Conservation (phyloP, 2,888 invertebrate species). For the Sialis lutaria region DNA sequence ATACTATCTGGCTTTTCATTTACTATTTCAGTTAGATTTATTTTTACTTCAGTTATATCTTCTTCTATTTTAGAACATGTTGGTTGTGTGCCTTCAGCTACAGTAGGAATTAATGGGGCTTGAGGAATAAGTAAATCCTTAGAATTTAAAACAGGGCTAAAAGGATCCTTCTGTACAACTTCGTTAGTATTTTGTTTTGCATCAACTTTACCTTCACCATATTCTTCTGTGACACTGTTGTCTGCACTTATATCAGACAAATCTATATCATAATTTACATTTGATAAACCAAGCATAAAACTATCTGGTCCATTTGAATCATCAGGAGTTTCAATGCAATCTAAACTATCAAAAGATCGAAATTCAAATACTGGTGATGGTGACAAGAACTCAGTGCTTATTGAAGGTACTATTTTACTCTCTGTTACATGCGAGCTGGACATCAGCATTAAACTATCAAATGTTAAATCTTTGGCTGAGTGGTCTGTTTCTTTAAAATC, state of each 20-base stretch:
- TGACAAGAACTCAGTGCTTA: conserved; percentile 27
- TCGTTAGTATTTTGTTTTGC: conserved; percentile 17
- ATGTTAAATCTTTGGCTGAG: too few relatives aligned
- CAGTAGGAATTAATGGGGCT: conserved; percentile 15
- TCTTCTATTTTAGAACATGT: not conserved
- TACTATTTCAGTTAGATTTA: not conserved
- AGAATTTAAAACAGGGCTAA: conserved; percentile 31
- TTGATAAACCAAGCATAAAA: conserved; percentile 37
- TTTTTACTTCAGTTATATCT: not conserved
- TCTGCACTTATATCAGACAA: conserved; percentile 57
- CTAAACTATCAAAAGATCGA: conserved; percentile 35
- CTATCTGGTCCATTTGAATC: conserved; percentile 31
- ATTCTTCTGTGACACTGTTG: conserved; percentile 44
- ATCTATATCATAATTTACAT: conserved; percentile 61
- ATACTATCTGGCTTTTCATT: not conserved
- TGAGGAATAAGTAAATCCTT: conserved; percentile 18
- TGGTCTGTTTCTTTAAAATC: too few relatives aligned
- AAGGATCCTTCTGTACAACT: conserved; percentile 28
- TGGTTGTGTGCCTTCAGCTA: not conserved
- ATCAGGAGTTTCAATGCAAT: conserved; percentile 43
- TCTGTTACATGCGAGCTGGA: not conserved
- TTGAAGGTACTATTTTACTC: not conserved
- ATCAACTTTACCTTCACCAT: conserved; percentile 12
- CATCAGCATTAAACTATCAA: too few relatives aligned
- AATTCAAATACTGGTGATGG: conserved; percentile 37